A percentile compares a stretch with the other conserved stretches of the same genome.
Evolutionary conservation across 2,113 vertebrate genomes (phyloP).

Genomic region (Gavia stellata): DNA sequence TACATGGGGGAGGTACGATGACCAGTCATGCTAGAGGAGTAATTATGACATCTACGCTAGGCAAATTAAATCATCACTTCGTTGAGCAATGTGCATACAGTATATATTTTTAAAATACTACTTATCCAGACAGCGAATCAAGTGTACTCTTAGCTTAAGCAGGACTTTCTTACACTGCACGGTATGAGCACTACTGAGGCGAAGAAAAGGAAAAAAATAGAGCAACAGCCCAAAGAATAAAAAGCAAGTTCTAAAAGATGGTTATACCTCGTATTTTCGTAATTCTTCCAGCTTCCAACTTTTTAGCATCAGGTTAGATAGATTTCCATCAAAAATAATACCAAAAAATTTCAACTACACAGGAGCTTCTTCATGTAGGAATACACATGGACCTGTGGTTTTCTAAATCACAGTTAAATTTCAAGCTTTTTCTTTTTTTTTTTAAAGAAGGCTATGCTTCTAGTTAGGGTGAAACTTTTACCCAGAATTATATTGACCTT

Average conservation of each 20-base stretch:
- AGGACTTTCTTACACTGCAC: not conserved
- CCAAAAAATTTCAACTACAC: not conserved
- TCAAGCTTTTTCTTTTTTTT: too few species aligned
- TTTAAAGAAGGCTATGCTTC: not conserved
- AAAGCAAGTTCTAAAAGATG: not conserved
- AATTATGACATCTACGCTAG: not conserved
- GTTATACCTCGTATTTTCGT: not conserved
- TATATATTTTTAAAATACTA: not conserved
- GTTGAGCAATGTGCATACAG: not conserved
- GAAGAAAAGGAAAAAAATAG: not conserved
- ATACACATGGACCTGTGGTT: not conserved
- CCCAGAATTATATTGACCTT: not conserved
- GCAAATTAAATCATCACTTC: not conserved
- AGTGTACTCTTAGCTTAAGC: not conserved
- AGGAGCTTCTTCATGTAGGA: not conserved
- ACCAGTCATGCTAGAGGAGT: not conserved
- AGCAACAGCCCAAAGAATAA: not conserved
- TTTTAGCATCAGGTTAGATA: not conserved
- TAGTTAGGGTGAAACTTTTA: too few species aligned
- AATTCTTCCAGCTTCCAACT: not conserved
- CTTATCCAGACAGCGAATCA: not conserved
- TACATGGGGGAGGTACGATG: rapidly evolving
- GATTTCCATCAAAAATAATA: not conserved
- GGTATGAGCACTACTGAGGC: not conserved
- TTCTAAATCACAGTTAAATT: not conserved